Conservation (phyloP, 1,140 invertebrate genomes). For the Cydia amplana region DNA sequence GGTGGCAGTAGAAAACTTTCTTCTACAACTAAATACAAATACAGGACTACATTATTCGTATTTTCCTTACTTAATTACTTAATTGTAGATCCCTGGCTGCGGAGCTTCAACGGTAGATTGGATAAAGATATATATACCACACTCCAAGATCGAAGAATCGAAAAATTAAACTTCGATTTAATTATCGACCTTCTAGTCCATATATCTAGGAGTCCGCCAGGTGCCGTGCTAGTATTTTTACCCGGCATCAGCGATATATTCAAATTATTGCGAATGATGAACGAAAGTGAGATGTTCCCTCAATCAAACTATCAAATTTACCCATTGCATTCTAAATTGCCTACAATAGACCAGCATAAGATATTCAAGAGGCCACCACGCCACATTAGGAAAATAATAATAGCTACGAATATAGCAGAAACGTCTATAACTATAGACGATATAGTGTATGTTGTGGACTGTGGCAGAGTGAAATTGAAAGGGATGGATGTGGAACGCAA, state of each 20-base stretch:
- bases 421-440: constrained; percentile 96
- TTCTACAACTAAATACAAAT: too few relatives aligned
- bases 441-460: constrained; percentile 92
- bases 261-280: constrained; percentile 79
- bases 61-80: constrained; percentile 33
- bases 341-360: constrained; percentile 87
- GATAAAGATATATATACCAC: constrained; percentile 79
- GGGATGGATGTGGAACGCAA: constrained; percentile 87
- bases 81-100: constrained; percentile 68
- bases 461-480: constrained; percentile 89
- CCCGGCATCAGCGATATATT: constrained; percentile 89
- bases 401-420: constrained; percentile 91
- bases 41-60: too few relatives aligned
- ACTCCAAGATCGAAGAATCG: constrained; percentile 82
- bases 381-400: constrained; percentile 86
- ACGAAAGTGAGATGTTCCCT: constrained; percentile 74
- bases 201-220: constrained; percentile 82
- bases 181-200: constrained; percentile 84
- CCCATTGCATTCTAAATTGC: constrained; percentile 91
- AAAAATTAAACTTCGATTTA: constrained; percentile 86
- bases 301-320: constrained; percentile 81
- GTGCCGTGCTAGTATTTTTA: constrained; percentile 94
- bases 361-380: constrained; percentile 86
- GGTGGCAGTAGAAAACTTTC: too few relatives aligned
- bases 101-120: constrained; percentile 77